Evolutionary conservation across 1,140 invertebrate genomes (phyloP).

Genomic region (Micrasema longulum): DNA sequence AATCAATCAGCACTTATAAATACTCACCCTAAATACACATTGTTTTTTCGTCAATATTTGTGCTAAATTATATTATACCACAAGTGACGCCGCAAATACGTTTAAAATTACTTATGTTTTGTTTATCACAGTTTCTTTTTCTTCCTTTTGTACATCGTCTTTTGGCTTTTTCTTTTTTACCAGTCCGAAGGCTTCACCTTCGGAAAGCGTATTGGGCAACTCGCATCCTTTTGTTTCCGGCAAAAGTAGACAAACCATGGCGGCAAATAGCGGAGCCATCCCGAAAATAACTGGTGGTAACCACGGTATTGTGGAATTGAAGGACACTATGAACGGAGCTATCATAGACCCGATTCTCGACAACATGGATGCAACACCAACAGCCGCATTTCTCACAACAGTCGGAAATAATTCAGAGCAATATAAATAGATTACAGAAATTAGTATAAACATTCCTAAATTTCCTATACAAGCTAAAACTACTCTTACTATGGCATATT

Average conservation of each 20-base stretch:
- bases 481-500: conserved; percentile 20
- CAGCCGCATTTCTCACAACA: conserved; percentile 73
- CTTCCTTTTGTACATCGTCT: neutral
- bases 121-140: neutral
- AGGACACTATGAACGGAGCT: conserved; percentile 73
- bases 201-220: conserved; percentile 64
- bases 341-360: conserved; percentile 75
- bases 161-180: conserved; percentile 50
- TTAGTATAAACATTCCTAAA: conserved; percentile 71
- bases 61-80: no score
- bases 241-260: conserved; percentile 72
- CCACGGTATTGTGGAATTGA: conserved; percentile 63
- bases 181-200: conserved; percentile 73
- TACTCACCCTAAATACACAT: no score
- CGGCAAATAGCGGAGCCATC: conserved; percentile 71
- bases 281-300: conserved; percentile 80
- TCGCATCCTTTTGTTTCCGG: conserved; percentile 70
- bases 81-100: no score
- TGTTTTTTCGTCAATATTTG: no score
- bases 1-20: no score
- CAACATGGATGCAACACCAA: conserved; percentile 72
- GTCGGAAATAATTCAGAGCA: conserved; percentile 78
- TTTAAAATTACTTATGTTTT: no score
- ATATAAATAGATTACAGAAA: conserved; percentile 73
- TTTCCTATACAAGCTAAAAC: conserved; percentile 72